These are phyloP conservation scores for Zaprionus africanus DNA, from an alignment of 1,140 invertebrate genomes.

Conservation along the genomic window DNA sequence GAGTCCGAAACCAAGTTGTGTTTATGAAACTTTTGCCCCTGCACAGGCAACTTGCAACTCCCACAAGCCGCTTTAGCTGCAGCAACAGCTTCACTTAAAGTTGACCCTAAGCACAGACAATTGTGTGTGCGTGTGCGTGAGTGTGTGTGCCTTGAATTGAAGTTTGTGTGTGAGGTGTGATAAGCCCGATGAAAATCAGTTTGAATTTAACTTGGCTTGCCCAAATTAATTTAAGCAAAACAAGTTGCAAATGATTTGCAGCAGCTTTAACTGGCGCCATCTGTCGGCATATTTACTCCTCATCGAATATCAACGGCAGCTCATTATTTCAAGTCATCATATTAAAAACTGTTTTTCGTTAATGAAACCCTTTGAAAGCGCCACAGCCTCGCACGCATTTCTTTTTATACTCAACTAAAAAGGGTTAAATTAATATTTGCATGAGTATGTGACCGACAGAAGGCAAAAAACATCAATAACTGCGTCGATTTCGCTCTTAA, in stretches of 20 bases:
- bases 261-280: no score
- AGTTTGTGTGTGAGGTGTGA: neutral
- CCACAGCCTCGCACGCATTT: neutral
- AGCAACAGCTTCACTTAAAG: neutral
- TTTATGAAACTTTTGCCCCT: slow-evolving; percentile 7
- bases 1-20: slow-evolving; percentile 6
- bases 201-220: neutral
- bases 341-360: slow-evolving; percentile 3
- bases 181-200: neutral
- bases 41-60: neutral
- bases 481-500: neutral
- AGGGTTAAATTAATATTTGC: neutral
- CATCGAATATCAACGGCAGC: neutral
- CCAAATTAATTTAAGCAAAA: neutral
- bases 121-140: neutral
- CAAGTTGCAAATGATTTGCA: neutral
- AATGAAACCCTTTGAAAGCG: neutral
- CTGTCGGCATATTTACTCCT: no score
- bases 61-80: neutral
- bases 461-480: neutral
- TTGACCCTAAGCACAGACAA: slow-evolving; percentile 13
- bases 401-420: neutral
- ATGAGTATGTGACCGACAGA: neutral
- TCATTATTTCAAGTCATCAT: neutral
- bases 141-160: neutral